These are phyloP conservation scores for Cerceris rybyensis DNA, from an alignment of 2,888 invertebrate species.

Conservation along the genomic window DNA sequence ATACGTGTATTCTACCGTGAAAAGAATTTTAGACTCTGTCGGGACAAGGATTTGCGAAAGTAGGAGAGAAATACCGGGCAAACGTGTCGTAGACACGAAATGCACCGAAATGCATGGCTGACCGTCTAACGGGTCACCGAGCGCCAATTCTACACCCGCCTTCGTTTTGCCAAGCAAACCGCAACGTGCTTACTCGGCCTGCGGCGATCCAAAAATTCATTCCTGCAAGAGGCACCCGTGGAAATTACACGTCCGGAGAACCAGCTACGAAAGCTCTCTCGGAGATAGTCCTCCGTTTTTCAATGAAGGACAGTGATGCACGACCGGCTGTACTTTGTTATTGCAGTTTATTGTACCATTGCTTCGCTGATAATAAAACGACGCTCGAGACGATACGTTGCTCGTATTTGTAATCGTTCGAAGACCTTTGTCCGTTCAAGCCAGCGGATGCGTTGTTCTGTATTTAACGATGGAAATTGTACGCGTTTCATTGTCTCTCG, in stretches of 20 bases:
- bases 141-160: conserved; percentile 27
- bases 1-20: too few species aligned
- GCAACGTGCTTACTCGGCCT: conserved; percentile 21
- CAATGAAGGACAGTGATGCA: neutral
- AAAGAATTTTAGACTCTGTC: neutral
- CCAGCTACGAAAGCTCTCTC: neutral
- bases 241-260: conserved; percentile 22
- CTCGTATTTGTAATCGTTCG: too few species aligned
- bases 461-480: too few species aligned
- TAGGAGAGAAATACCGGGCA: neutral
- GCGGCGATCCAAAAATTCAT: conserved; percentile 27
- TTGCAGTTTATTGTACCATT: too few species aligned
- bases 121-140: conserved; percentile 43
- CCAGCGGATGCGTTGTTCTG: too few species aligned
- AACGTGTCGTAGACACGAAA: neutral
- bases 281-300: neutral
- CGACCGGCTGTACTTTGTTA: too few species aligned
- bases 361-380: too few species aligned
- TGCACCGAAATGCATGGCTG: conserved; percentile 22
- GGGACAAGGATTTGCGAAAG: neutral
- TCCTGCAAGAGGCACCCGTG: conserved; percentile 24
- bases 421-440: too few species aligned
- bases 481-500: too few species aligned
- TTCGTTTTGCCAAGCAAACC: conserved; percentile 16
- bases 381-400: too few species aligned